phyloP scores from a whole-genome alignment of 2,888 invertebrate genomes.

The Molorchus minor region DNA sequence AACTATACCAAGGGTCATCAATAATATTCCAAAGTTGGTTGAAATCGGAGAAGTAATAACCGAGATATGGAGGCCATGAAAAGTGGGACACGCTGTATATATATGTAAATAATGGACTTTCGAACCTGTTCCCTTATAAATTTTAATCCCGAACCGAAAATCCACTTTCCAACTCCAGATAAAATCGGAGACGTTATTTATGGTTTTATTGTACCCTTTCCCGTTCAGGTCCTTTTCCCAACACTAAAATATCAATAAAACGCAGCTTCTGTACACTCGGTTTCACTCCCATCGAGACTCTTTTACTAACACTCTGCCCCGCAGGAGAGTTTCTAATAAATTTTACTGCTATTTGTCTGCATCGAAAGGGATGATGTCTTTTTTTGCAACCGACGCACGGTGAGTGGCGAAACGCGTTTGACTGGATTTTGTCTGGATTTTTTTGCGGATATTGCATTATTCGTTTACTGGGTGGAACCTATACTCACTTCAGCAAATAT shows the following conservation, averaged over 20 bases:
- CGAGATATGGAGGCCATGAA: too few relatives aligned
- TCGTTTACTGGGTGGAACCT: too few relatives aligned
- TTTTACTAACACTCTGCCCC: slow-evolving; percentile 15
- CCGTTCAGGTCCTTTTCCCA: slow-evolving; percentile 10
- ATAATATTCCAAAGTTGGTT: too few relatives aligned
- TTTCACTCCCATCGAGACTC: slow-evolving; percentile 8
- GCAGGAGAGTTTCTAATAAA: slow-evolving; percentile 6
- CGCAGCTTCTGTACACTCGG: slow-evolving; percentile 16
- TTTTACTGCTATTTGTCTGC: slow-evolving; percentile 15
- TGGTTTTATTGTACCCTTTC: slow-evolving; percentile 18
- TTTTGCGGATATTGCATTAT: too few relatives aligned
- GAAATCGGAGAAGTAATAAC: too few relatives aligned
- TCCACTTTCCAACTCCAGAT: slow-evolving; percentile 18
- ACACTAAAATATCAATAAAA: slow-evolving; percentile 20
- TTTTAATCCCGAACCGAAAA: slow-evolving; percentile 15
- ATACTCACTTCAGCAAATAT: too few relatives aligned
- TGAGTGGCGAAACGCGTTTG: too few relatives aligned
- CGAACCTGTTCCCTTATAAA: slow-evolving; percentile 10
- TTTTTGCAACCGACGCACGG: too few relatives aligned
- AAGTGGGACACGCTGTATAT: too few relatives aligned
- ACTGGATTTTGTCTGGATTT: too few relatives aligned
- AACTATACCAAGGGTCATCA: too few relatives aligned
- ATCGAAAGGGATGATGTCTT: not conserved
- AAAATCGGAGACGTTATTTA: slow-evolving; percentile 19
- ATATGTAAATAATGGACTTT: too few relatives aligned